Conservation (phyloP, 2,113 vertebrate species). For the Percina caprodes region DNA sequence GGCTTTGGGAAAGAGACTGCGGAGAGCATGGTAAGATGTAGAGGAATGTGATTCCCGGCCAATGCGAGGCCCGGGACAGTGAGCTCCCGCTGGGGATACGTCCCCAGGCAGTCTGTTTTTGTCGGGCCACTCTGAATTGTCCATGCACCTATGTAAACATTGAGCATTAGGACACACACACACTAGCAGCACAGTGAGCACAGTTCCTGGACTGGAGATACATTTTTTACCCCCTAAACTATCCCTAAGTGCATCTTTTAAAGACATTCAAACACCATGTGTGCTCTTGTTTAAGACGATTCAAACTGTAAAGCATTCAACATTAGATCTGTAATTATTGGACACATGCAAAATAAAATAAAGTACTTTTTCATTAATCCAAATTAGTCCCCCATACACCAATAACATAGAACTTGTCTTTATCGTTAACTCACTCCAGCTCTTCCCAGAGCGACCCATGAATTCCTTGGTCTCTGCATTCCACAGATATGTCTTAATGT, state of each 20-base stretch:
- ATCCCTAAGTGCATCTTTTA: constrained; percentile 42
- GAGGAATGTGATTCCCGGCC: constrained; percentile 85
- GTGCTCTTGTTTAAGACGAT: constrained; percentile 13
- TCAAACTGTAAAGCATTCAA: constrained; percentile 8
- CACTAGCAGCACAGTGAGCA: constrained; percentile 63
- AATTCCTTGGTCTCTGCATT: constrained; percentile 94
- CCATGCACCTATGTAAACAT: constrained; percentile 88
- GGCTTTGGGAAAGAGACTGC: constrained; percentile 84
- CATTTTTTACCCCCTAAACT: constrained; percentile 51
- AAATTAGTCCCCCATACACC: background rate
- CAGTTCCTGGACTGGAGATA: constrained; percentile 57
- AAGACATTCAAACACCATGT: constrained; percentile 32
- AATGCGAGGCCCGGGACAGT: constrained; percentile 77
- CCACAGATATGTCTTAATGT: constrained; percentile 92
- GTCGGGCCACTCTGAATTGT: constrained; percentile 82
- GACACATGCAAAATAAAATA: constrained; percentile 1
- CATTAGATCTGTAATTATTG: constrained; percentile 1
- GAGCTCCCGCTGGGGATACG: constrained; percentile 76
- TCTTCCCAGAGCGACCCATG: constrained; percentile 94
- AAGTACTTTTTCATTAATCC: constrained; percentile 20
- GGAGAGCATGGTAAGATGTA: constrained; percentile 80
- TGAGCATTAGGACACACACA: constrained; percentile 68
- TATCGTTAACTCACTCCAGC: constrained; percentile 91
- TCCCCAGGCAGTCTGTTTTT: constrained; percentile 89
- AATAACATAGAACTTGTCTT: constrained; percentile 34